Conservation (phyloP, 2,888 invertebrate species). For the Exocentrus adspersus region DNA sequence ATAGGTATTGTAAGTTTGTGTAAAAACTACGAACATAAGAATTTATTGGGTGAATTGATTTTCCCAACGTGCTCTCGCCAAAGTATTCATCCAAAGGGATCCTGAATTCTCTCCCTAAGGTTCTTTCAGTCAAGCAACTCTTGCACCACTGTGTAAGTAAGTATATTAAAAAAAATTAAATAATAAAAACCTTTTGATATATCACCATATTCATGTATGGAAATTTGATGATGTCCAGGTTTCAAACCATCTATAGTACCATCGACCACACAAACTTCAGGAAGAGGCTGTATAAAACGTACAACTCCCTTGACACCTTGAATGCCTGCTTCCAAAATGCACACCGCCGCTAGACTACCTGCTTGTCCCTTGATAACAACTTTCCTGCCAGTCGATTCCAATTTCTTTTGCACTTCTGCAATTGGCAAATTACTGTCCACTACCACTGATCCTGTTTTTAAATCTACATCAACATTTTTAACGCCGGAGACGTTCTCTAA, state of each 20-base stretch:
- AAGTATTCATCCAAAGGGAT: too few relatives aligned
- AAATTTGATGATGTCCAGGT: constrained; percentile 70
- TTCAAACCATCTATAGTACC: constrained; percentile 84
- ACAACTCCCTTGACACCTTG: constrained; percentile 75
- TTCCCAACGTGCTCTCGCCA: too few relatives aligned
- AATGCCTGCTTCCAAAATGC: constrained; percentile 70
- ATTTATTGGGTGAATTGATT: too few relatives aligned
- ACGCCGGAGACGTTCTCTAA: constrained; percentile 65
- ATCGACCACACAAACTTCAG: constrained; percentile 76
- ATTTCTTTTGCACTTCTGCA: constrained; percentile 65
- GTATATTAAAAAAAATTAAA: background rate
- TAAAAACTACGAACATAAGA: too few relatives aligned
- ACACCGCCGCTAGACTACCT: constrained; percentile 76
- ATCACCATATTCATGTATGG: constrained; percentile 80
- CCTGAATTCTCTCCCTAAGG: too few relatives aligned
- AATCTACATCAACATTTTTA: constrained; percentile 65
- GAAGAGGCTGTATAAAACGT: constrained; percentile 74
- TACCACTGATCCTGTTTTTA: constrained; percentile 74
- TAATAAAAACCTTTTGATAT: constrained; percentile 67
- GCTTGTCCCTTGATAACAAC: constrained; percentile 86
- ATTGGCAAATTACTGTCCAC: constrained; percentile 75
- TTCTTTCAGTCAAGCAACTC: too few relatives aligned
- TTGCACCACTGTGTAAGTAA: background rate
- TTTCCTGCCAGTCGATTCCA: constrained; percentile 71
- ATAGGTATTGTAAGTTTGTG: background rate